Evolutionary conservation across 2,797 vertebrate species (phyloP).

Genomic region (Agapornis canus): DNA sequence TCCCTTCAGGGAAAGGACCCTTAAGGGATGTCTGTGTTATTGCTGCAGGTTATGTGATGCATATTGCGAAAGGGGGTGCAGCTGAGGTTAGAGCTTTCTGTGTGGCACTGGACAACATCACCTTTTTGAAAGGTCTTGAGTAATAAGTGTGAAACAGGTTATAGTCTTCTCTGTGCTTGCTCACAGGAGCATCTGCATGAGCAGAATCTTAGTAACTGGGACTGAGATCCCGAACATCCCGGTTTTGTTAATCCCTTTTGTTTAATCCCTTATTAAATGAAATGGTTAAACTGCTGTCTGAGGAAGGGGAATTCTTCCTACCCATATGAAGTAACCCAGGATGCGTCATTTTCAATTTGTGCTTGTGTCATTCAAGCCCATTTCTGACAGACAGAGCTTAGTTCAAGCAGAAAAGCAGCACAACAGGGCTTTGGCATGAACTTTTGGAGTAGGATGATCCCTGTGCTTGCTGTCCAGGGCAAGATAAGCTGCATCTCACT

Average conservation of each 20-base stretch:
- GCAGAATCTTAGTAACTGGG: neutral
- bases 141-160: neutral
- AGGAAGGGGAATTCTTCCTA: neutral
- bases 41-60: neutral
- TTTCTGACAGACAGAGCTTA: neutral
- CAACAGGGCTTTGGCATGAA: conserved; percentile 28
- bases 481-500: conserved; percentile 47
- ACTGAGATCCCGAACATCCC: neutral
- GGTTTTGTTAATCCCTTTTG: neutral
- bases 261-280: neutral
- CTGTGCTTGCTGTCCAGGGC: conserved; percentile 14
- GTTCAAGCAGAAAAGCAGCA: conserved; percentile 12
- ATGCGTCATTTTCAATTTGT: neutral
- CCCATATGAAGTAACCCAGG: conserved; percentile 1
- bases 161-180: neutral
- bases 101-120: neutral
- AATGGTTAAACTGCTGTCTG: neutral
- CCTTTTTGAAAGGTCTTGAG: neutral
- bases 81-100: neutral
- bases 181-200: neutral
- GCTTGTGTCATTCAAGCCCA: neutral
- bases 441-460: conserved; percentile 6
- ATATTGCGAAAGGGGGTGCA: neutral
- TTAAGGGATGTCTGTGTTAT: neutral
- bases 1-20: neutral